Evolutionary conservation across 2,797 vertebrate genomes (phyloP).

Genomic region (Danio jaintianensis): DNA sequence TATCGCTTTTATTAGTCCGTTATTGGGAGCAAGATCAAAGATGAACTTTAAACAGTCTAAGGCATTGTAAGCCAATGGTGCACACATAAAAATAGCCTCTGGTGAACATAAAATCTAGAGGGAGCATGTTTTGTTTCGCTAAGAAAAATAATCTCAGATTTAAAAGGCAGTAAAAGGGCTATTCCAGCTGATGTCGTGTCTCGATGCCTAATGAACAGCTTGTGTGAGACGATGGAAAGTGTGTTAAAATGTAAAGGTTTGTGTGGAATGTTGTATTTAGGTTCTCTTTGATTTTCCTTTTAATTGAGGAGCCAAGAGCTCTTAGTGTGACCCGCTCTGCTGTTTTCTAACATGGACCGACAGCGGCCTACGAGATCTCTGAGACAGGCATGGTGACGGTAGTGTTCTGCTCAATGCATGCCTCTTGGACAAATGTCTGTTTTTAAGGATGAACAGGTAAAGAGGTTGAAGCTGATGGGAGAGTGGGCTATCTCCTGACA

Average conservation of each 20-base stretch:
- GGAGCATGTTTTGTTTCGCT: slow-evolving; percentile 64
- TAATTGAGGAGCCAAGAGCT: slow-evolving; percentile 16
- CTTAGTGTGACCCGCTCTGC: slow-evolving; percentile 67
- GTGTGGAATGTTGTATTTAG: slow-evolving; percentile 26
- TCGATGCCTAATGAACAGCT: slow-evolving; percentile 70
- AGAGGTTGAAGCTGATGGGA: slow-evolving; percentile 72
- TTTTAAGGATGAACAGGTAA: slow-evolving; percentile 96
- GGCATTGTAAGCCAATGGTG: slow-evolving; percentile 62
- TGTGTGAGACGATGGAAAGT: slow-evolving; percentile 16
- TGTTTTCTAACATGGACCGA: slow-evolving; percentile 74
- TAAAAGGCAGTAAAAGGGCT: slow-evolving; percentile 78
- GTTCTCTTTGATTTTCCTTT: slow-evolving; percentile 40
- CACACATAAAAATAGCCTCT: slow-evolving; percentile 51
- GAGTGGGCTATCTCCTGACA: slow-evolving; percentile 89
- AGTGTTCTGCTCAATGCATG: slow-evolving; percentile 81
- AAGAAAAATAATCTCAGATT: slow-evolving; percentile 68
- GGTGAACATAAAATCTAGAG: slow-evolving; percentile 31
- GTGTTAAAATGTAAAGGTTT: slow-evolving; percentile 39
- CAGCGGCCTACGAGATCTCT: slow-evolving; percentile 80
- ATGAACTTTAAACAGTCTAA: slow-evolving; percentile 72
- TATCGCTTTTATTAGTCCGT: slow-evolving; percentile 70
- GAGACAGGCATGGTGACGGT: slow-evolving; percentile 86
- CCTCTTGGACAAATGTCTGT: slow-evolving; percentile 87
- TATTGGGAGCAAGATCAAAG: slow-evolving; percentile 77
- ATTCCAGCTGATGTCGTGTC: slow-evolving; percentile 69